Conservation (phyloP, 2,113 vertebrate genomes). For the Galbula dea region DNA sequence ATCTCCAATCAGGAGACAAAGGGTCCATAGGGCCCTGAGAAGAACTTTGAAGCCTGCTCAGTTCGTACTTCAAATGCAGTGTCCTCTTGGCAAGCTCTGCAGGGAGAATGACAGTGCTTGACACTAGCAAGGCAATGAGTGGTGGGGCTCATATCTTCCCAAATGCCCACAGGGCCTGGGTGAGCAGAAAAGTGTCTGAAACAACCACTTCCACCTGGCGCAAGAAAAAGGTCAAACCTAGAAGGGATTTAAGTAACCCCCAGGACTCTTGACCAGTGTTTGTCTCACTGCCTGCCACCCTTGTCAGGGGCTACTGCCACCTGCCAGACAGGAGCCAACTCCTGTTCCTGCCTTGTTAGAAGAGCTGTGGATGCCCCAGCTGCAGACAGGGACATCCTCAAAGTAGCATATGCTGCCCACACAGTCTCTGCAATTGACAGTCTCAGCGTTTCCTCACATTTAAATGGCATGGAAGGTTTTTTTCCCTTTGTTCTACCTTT, state of each 20-base stretch:
- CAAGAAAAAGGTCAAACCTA: neutral
- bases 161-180: neutral
- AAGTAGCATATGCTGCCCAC: neutral
- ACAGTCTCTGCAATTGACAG: neutral
- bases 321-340: neutral
- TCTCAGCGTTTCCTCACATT: neutral
- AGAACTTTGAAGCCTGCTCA: neutral
- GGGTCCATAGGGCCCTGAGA: neutral
- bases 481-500: neutral
- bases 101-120: neutral
- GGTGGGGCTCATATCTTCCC: neutral
- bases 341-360: accelerated
- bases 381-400: neutral
- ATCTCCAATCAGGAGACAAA: neutral
- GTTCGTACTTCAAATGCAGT: neutral
- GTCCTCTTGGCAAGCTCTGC: neutral
- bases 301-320: neutral
- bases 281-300: neutral
- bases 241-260: neutral
- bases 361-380: neutral
- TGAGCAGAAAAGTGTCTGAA: neutral
- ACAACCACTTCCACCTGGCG: neutral
- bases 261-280: neutral
- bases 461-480: neutral
- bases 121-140: neutral